These are phyloP conservation scores for Coregonus clupeaformis DNA, from an alignment of 2,113 vertebrate genomes.

Conservation along the genomic window DNA sequence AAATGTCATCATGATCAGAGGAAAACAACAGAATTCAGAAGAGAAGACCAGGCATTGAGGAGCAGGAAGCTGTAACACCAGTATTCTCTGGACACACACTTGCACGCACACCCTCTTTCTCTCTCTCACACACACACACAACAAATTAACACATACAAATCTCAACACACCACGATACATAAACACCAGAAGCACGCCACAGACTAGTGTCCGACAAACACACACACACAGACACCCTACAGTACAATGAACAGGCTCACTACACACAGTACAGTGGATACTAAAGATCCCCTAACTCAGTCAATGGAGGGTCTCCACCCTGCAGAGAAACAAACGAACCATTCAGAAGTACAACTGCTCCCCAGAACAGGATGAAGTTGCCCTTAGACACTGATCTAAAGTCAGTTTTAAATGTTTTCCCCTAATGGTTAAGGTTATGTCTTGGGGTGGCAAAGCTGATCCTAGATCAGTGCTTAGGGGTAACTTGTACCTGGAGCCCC, in stretches of 20 bases:
- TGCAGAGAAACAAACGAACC: background rate
- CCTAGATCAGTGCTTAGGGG: background rate
- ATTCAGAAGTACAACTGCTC: background rate
- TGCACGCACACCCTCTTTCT: too few relatives aligned
- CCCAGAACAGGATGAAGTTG: slow-evolving; percentile 22
- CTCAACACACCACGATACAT: slow-evolving; percentile 10
- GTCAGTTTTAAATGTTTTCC: background rate
- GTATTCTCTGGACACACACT: slow-evolving; percentile 23
- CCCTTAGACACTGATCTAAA: slow-evolving; percentile 39
- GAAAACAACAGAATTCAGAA: slow-evolving; percentile 19
- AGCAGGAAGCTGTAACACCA: slow-evolving; percentile 43
- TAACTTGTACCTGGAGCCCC: background rate
- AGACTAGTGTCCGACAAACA: slow-evolving; percentile 21
- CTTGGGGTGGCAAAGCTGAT: background rate
- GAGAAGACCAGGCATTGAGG: slow-evolving; percentile 27
- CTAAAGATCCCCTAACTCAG: slow-evolving; percentile 25
- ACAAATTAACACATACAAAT: background rate
- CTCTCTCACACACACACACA: background rate
- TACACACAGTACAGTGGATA: slow-evolving; percentile 42
- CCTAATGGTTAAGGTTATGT: too few relatives aligned
- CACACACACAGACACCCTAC: slow-evolving; percentile 30
- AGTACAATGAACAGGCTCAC: slow-evolving; percentile 40
- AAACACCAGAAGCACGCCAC: slow-evolving; percentile 34
- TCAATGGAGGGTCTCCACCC: slow-evolving; percentile 21
- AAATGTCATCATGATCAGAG: slow-evolving; percentile 47